phyloP scores from a whole-genome alignment of 2,888 invertebrate genomes.

The Melinaea marsaeus region DNA sequence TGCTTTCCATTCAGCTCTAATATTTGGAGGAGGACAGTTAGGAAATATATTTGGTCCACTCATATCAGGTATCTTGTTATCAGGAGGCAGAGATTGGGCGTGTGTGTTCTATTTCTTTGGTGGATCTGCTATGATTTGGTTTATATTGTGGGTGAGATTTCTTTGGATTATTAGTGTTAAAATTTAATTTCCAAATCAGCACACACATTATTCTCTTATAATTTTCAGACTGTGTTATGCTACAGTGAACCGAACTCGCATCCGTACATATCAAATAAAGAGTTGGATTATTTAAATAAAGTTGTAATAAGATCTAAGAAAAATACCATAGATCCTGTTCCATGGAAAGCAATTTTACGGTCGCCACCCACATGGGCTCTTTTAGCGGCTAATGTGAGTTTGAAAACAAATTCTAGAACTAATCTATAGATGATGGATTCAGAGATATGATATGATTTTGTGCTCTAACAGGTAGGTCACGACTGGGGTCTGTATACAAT shows the following conservation, averaged over 20 bases:
- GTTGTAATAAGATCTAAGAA: constrained; percentile 53
- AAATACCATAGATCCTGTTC: constrained; percentile 65
- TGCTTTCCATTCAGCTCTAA: no score
- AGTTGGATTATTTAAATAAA: constrained; percentile 55
- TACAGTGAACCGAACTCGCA: no score
- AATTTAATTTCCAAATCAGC: background rate
- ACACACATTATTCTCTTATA: background rate
- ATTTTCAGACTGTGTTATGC: constrained; percentile 40
- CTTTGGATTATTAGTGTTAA: background rate
- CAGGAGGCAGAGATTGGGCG: no score
- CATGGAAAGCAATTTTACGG: constrained; percentile 79
- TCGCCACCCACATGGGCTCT: constrained; percentile 80
- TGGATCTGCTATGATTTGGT: no score
- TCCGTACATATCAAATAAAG: constrained; percentile 58
- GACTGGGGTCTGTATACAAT: constrained; percentile 79
- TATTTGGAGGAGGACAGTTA: no score
- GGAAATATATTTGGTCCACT: no score
- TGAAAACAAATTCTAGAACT: background rate
- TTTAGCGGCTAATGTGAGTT: constrained; percentile 73
- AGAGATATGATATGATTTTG: no score
- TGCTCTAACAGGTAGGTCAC: constrained; percentile 63
- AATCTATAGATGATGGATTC: background rate
- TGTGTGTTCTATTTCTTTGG: no score
- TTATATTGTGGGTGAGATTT: constrained; percentile 42
- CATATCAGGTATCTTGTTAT: no score